These are phyloP conservation scores for Samia ricini DNA, from an alignment of 1,140 invertebrate species.

Conservation along the genomic window DNA sequence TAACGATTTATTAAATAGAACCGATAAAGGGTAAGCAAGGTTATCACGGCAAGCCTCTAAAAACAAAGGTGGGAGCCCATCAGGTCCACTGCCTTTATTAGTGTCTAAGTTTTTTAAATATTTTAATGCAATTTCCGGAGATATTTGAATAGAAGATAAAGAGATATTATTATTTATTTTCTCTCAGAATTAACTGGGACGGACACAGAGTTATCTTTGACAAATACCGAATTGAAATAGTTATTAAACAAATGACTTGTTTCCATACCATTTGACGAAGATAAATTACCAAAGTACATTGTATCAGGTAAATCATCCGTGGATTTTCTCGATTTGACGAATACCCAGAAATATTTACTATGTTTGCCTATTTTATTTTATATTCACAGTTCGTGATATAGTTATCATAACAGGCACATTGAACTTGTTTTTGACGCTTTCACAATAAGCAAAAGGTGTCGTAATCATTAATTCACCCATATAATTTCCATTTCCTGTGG, in stretches of 20 bases:
- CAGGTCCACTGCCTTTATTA: constrained; percentile 16
- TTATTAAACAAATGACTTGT: not conserved
- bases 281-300: not conserved
- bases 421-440: constrained; percentile 12
- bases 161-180: no score
- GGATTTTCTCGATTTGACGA: constrained; percentile 20
- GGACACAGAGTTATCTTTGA: no score
- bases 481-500: constrained; percentile 31
- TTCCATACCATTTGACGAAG: not conserved
- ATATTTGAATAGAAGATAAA: not conserved
- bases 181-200: no score
- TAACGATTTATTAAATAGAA: constrained; percentile 15
- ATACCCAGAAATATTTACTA: constrained; percentile 18
- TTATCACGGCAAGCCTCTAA: no score
- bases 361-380: constrained; percentile 9
- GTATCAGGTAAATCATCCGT: not conserved
- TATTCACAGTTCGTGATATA: constrained; percentile 11
- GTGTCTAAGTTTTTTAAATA: no score
- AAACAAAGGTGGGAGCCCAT: constrained; percentile 18
- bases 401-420: constrained; percentile 5
- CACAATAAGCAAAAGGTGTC: constrained; percentile 14
- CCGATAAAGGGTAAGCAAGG: constrained; percentile 8
- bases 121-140: no score
- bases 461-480: constrained; percentile 21
- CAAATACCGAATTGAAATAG: no score